These are phyloP conservation scores for Bombus haemorrhoidalis DNA, from an alignment of 1,140 invertebrate genomes.

Conservation along the genomic window DNA sequence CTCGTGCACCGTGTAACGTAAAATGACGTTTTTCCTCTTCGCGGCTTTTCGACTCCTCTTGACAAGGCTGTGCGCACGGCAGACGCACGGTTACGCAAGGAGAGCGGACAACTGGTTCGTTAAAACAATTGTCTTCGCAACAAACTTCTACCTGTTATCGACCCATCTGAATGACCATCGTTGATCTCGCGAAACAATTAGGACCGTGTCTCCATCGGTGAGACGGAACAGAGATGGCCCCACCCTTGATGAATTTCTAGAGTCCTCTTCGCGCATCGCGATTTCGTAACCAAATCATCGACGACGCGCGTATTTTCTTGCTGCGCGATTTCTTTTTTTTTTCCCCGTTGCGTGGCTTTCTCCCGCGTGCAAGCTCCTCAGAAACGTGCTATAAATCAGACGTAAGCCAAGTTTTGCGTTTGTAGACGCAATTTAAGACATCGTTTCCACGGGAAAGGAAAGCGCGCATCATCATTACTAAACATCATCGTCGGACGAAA, in stretches of 20 bases:
- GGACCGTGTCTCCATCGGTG: not conserved
- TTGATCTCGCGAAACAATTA: not conserved
- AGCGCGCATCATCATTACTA: conserved; percentile 1
- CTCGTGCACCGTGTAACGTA: not conserved
- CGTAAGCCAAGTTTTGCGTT: not conserved
- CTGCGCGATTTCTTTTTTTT: not conserved
- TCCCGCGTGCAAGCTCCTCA: not conserved
- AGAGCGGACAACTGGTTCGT: not conserved
- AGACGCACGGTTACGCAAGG: not conserved
- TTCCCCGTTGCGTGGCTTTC: conserved; percentile 4
- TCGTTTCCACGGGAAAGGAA: not conserved
- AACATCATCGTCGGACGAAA: not conserved
- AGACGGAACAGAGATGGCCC: too few species aligned
- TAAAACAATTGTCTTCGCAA: not conserved
- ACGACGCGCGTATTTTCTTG: not conserved
- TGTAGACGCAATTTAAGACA: not conserved
- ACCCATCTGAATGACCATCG: not conserved
- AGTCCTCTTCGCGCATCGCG: not conserved
- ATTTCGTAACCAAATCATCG: conserved; percentile 14
- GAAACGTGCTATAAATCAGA: not conserved
- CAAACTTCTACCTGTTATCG: not conserved
- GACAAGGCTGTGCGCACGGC: not conserved
- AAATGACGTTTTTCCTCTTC: not conserved
- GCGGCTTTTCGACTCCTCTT: not conserved
- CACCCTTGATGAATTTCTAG: too few species aligned